phyloP scores from a whole-genome alignment of 2,797 vertebrate species.

The Hoplostethus mediterraneus region DNA sequence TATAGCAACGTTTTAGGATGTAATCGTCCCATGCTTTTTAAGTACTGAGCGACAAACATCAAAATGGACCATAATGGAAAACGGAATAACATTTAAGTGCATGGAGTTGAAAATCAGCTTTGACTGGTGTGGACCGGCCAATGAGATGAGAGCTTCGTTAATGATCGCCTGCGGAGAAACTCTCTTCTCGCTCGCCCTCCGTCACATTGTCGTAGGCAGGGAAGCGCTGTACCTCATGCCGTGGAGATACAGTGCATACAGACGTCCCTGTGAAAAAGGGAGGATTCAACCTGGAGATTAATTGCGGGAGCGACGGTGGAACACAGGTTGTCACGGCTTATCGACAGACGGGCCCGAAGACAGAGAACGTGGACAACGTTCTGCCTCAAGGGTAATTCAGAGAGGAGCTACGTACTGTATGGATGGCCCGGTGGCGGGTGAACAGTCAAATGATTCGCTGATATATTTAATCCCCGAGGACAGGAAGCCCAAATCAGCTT shows the following conservation, averaged over 20 bases:
- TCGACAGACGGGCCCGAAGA: slow-evolving; percentile 47
- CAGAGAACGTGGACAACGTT: slow-evolving; percentile 18
- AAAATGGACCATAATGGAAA: too few species aligned
- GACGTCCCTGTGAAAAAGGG: slow-evolving; percentile 18
- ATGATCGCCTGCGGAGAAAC: slow-evolving; percentile 50
- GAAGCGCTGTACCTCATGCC: slow-evolving; percentile 11
- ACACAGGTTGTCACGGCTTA: slow-evolving; percentile 40
- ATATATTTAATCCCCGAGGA: slow-evolving; percentile 78
- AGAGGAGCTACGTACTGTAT: slow-evolving; percentile 37
- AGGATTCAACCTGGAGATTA: slow-evolving; percentile 28
- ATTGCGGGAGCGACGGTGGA: slow-evolving; percentile 31
- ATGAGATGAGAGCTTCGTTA: slow-evolving; percentile 58
- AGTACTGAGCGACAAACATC: too few species aligned
- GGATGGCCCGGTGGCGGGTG: slow-evolving; percentile 24
- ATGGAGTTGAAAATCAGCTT: too few species aligned
- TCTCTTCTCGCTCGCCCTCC: slow-evolving; percentile 15
- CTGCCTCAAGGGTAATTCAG: slow-evolving; percentile 40
- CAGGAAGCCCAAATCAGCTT: slow-evolving; percentile 76
- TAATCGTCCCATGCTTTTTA: too few species aligned
- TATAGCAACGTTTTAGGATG: too few species aligned
- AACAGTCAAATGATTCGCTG: slow-evolving; percentile 62
- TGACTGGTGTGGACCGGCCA: slow-evolving; percentile 17
- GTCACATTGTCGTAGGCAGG: slow-evolving; percentile 20
- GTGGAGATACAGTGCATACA: slow-evolving; percentile 33
- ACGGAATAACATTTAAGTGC: too few species aligned